Base-by-base conservation (phyloP, 2,797 vertebrate genomes). In the Notoglanidium macrostoma region DNA sequence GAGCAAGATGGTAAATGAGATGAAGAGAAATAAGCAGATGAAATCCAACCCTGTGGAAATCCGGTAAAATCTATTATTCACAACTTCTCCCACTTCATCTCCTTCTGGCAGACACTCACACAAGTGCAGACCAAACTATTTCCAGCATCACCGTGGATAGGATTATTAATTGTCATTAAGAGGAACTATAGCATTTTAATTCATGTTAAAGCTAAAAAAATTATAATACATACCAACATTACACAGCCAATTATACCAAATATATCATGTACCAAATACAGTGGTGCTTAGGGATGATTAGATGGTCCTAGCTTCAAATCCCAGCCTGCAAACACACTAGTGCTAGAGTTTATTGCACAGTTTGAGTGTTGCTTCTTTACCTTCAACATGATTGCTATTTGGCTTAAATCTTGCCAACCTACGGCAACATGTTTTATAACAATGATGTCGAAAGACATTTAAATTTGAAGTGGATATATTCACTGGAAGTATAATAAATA, bases 51-150 rank as follows among this genome's bases (percentile, higher is more conserved):
- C 77, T 89, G 85, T 89, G 54, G 32, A 82, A 82, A 32, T 78
- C 78, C 54, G 54, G 77, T 49, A 57, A 29, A 85, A 87, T 84
- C 23, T 87, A 77, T 87, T 87, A 84, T 87, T 87, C 61, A 84
- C 81, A 77, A 84, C 72, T 87, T 87, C 81, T 77, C 86, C 82
- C 81, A 87, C 80, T 84, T 8, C 59, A 73, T 83, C 68, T 54
- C 46, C 44, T 77, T 26, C 70, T 77, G 72, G 32, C 57, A 87
- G 59, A 77, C 46, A 84, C 59, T 32, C 61, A 44, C 72, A 55
- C 44, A 85, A 77, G 59, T 65, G 46, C 57, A 85, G 84, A 78
- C 84, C 70, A 85, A 85, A 67, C 59, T 67, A 65, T 85, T 85
- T 85, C 84, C 46, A 72, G 82, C 82, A 82, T n/a, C 21, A 59